A percentile compares a stretch with the other conserved stretches of the same genome.
Evolutionary conservation across 1,140 invertebrate genomes (phyloP).

Genomic region (Mycetomoellerius zeteki): DNA sequence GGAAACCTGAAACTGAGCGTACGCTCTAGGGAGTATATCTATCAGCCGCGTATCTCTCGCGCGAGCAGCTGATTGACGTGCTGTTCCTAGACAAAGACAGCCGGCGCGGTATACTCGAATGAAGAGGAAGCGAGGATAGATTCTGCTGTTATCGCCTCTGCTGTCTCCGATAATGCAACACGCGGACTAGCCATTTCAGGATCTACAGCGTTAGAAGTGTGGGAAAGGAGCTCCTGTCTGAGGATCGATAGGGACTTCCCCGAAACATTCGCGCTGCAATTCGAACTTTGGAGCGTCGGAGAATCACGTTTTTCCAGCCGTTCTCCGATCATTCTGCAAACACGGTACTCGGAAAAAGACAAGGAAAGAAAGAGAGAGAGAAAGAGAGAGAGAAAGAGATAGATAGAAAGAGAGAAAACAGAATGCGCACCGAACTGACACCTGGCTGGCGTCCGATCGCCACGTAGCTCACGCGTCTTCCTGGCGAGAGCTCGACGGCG

Average conservation of each 20-base stretch:
- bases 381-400: not conserved
- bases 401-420: not conserved
- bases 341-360: too few species aligned
- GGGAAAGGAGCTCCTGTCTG: too few species aligned
- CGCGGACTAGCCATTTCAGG: not conserved
- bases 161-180: slow-evolving; percentile 7
- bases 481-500: not conserved
- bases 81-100: slow-evolving; percentile 6
- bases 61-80: not conserved
- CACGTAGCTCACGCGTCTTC: slow-evolving; percentile 28
- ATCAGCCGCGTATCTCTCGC: not conserved
- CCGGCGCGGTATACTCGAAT: not conserved
- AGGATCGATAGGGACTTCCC: not conserved
- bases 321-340: too few species aligned
- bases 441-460: slow-evolving; percentile 24
- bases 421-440: slow-evolving; percentile 39
- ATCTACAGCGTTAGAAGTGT: not conserved
- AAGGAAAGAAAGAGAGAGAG: too few species aligned
- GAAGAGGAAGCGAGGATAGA: not conserved
- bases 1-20: slow-evolving; percentile 2
- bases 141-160: not conserved
- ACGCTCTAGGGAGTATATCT: not conserved
- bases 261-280: not conserved
- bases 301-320: too few species aligned
- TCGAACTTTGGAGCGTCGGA: not conserved